A percentile compares a stretch with the other conserved stretches of the same genome.
Conservation (phyloP, 1,140 invertebrate genomes). For the Leptopilina clavipes region DNA sequence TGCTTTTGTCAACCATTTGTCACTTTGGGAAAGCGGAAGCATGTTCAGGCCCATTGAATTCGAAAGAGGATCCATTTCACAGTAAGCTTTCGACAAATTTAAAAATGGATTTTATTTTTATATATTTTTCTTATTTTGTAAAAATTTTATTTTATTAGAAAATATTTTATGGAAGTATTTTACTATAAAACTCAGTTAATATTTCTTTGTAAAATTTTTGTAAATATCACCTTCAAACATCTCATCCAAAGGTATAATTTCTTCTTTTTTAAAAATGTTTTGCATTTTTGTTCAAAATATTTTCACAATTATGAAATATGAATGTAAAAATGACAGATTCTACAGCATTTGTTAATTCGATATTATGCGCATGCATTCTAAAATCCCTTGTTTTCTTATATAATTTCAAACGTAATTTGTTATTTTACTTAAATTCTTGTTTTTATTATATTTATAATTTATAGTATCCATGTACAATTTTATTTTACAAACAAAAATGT, state of each 20-base stretch:
- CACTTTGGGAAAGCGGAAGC: slow-evolving; percentile 76
- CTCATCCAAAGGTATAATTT: slow-evolving; percentile 53
- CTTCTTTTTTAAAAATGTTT: not conserved
- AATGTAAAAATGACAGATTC: slow-evolving; percentile 1
- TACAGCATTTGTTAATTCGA: slow-evolving; percentile 12
- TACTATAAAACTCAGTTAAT: not conserved
- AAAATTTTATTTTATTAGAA: no score
- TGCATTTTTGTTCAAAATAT: slow-evolving; percentile 21
- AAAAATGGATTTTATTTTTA: not conserved
- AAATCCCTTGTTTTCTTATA: not conserved
- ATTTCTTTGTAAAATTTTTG: not conserved
- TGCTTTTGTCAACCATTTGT: slow-evolving; percentile 82
- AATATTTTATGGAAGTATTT: no score
- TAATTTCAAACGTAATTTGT: no score
- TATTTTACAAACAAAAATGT: no score
- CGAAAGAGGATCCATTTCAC: slow-evolving; percentile 58
- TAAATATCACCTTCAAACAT: slow-evolving; percentile 51
- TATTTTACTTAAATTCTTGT: no score
- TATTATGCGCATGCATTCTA: slow-evolving; percentile 11
- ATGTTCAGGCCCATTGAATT: slow-evolving; percentile 40
- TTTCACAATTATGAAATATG: not conserved
- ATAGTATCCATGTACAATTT: no score
- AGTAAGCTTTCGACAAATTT: slow-evolving; percentile 54
- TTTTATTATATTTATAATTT: no score
- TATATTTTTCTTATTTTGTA: no score